Percentiles rank a stretch among this genome's conserved stretches.
Evolutionary conservation across 2,113 vertebrate genomes (phyloP).

Genomic region (Burhinus bistriatus): DNA sequence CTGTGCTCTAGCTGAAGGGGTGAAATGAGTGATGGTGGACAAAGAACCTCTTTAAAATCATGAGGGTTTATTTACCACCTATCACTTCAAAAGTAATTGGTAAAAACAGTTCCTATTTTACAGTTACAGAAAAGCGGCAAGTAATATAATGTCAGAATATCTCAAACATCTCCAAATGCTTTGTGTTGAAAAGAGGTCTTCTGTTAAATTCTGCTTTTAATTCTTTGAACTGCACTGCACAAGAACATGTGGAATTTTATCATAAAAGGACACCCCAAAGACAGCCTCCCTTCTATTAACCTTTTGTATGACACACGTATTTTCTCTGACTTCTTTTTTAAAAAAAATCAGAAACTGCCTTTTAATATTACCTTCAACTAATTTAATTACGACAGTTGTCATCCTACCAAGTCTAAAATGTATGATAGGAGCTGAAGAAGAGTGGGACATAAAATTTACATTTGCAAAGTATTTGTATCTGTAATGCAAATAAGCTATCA

Average conservation of each 20-base stretch:
- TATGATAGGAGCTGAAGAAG: background rate
- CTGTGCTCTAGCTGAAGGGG: background rate
- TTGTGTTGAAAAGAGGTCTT: background rate
- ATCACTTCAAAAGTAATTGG: background rate
- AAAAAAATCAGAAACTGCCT: background rate
- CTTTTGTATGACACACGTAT: background rate
- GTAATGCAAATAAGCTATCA: background rate
- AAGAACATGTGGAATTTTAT: background rate
- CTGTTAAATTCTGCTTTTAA: conserved; percentile 25
- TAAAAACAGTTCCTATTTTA: background rate
- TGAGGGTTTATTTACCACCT: background rate
- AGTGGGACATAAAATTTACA: conserved; percentile 14
- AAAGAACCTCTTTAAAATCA: background rate
- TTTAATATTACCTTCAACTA: background rate
- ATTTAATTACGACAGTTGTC: conserved; percentile 23
- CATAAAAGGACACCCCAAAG: background rate
- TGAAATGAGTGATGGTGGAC: background rate
- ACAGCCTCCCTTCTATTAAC: background rate
- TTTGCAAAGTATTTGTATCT: conserved; percentile 35
- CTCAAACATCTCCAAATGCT: background rate
- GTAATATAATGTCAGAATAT: background rate
- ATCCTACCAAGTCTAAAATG: conserved; percentile 5
- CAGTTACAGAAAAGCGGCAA: background rate
- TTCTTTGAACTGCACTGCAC: background rate
- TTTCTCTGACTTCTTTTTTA: background rate